Base-by-base conservation (phyloP, 2,797 vertebrate genomes). In the Urophycis tenuis region DNA sequence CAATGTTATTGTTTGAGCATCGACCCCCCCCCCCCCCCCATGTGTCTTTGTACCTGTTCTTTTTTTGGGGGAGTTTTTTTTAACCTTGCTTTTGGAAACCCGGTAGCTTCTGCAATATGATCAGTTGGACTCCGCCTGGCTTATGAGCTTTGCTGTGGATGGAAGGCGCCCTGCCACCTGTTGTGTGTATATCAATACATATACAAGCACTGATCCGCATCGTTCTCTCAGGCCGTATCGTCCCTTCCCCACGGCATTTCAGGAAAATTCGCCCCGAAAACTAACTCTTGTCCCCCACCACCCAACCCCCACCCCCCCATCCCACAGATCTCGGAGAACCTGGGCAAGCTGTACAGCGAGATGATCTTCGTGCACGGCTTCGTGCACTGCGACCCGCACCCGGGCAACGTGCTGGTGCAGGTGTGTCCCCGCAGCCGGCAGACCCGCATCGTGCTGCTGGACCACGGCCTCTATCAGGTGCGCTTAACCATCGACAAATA, bases 291-390 rank as follows among this genome's bases (percentile, higher is more conserved):
- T 17, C 41, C 45, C 45, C 45, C 19, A 1, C 45, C 45, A 5
- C 45, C 45, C n/a, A 19, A 9, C 53, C n/a, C 11, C 10, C 8
- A 8, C 5, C 7, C 3, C 53, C 8, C 22, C 8, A 2, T 6
- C 53, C 53, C 1, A 31, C 88, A 99, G 97, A 94, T 99, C 81
- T 97, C 97, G 0, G 92, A 93, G 83, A 94, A 95, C 83, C 83
- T 99, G 86, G 96, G 97, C 5, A 95, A 94, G 81, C 90, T 99
- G 81, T 99, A 97, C 92, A 99, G 97, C 0, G 97, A 99, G 88
- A 99, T 99, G 97, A 97, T 99, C 85, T 99, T 99, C 49, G 93
- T 99, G 84, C 94, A 97, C 0, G 97, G 97, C 72, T 99, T 99
- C 3, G 96, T 99, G 79, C 97, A 99, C 91, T 99, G 97, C 67